Base-by-base conservation (phyloP, 2,888 invertebrate genomes). In the Rhagonycha fulva region DNA sequence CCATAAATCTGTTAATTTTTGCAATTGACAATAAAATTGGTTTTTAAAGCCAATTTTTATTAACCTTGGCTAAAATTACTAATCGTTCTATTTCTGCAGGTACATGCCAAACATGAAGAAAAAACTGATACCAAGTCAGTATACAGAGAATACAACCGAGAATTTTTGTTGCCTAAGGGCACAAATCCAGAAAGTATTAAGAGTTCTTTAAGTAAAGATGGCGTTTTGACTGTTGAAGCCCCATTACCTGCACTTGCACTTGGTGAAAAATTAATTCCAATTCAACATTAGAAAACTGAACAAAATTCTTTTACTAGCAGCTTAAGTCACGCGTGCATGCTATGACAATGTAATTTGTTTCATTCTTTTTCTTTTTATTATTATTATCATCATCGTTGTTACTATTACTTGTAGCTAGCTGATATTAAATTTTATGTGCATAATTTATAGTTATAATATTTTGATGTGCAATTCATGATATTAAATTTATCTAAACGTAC, bases 101-200 rank as follows among this genome's bases (percentile, higher is more conserved):
- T 98, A 70, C 97, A 98, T 87, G 98, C 98, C 79, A 98, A 98
- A 89, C 99, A 99, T 89, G 98, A 99, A 89, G 98, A 99, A 89
- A 98, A 98, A 89, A 94, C 96, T 71, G 97, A 98, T 89, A 96
- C 96, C 86, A 97, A 98, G 90, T 96, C 97, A 63, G 97, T 98
- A 79, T 98, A 97, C 92, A 93, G 98, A 89, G 98, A 99, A 89
- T 99, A 98, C 93, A 98, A 98, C 89, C 93, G 98, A 82, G 98
- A 98, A 89, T 99, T 98, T 91, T 91, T 98, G 87, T 90, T 99
- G 87, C 99, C 98, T 7, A 96, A 97, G 88, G 98, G 98, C 84
- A 97, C 98, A 76, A 97, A 98, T 89, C 98, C 98, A 0, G 98
- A 98, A 89, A 93, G 93, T 81, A 98, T 99, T 89, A 96, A 96